These are phyloP conservation scores for Noctua comes DNA, from an alignment of 2,888 invertebrate genomes.

Conservation along the genomic window DNA sequence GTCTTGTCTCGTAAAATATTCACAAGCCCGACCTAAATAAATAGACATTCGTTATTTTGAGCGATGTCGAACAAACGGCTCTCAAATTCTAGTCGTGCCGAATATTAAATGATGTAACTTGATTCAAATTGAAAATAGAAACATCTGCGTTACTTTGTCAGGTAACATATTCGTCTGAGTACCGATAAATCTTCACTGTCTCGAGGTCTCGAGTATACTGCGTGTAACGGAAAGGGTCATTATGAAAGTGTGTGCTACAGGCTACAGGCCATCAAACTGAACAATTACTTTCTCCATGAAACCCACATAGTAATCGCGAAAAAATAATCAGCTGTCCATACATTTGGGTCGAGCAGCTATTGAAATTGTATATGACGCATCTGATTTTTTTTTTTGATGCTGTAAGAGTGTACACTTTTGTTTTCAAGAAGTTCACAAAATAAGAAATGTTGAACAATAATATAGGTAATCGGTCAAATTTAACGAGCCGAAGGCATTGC, in stretches of 20 bases:
- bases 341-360: too few relatives aligned
- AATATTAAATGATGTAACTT: conserved; percentile 16
- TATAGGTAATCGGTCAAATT: not conserved
- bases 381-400: not conserved
- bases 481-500: conserved; percentile 2
- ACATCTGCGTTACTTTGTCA: conserved; percentile 11
- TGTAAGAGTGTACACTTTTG: not conserved
- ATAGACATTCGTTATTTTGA: conserved; percentile 10
- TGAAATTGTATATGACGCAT: not conserved
- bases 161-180: conserved; percentile 18
- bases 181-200: not conserved
- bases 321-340: not conserved
- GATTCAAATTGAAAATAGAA: conserved; percentile 22
- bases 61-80: not conserved
- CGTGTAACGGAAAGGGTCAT: not conserved
- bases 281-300: not conserved
- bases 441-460: not conserved
- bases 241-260: not conserved
- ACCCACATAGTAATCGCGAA: not conserved
- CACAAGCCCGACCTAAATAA: not conserved
- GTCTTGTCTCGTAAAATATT: not conserved
- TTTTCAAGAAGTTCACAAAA: not conserved
- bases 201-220: not conserved
- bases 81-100: not conserved
- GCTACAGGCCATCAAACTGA: not conserved